Evolutionary conservation across 2,113 vertebrate genomes (phyloP), one percentile per base, ranked within the genome.

Genomic region (Dicaeum eximium): DNA sequence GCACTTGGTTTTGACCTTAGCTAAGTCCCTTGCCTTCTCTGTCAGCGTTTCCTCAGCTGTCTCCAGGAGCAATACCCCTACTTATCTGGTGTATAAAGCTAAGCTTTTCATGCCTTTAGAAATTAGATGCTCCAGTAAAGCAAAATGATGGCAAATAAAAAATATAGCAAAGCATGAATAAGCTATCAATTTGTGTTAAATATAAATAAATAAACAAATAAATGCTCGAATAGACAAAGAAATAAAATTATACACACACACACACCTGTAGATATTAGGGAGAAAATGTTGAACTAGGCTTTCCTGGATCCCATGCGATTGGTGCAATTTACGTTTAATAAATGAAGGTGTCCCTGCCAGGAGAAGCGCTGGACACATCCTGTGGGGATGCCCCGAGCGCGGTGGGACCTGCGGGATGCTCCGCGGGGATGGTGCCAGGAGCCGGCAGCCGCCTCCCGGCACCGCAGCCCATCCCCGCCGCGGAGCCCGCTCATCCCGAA

Each of bases 261-360:
- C 33, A 25, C 75, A 82, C 78, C 73, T 95, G 87, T 96, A 97
- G 97, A 97, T 96, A 61, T 62, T 50, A 47, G 64, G 75, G 70
- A 84, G 79, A 70, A 96, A 96, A 90, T 95, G 94, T 37, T 84
- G 89, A 85, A 81, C 62, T 83, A 91, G 72, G 75, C 95, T 97
- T 96, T 98, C 98, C 94, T 71, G 60, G 82, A 92, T 98, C 89
- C 91, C 88, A 18, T 60, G 90, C 64, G 88, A 96, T 95, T 96
- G 91, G 86, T 82, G 80, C 96, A 88, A 98, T 98, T 98, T 97
- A 92, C 98, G 97, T 97, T 96, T 95, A 79, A 95, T 94, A 13
- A 22, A 10, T 4, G 13, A 56, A 33, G 5, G 8, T 58, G 31
- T 15, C 56, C 51, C 31, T 35, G 48, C 16, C 2, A 30, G 27